Conservation (phyloP, 2,113 vertebrate species). For the Sinocyclocheilus anshuiensis region DNA sequence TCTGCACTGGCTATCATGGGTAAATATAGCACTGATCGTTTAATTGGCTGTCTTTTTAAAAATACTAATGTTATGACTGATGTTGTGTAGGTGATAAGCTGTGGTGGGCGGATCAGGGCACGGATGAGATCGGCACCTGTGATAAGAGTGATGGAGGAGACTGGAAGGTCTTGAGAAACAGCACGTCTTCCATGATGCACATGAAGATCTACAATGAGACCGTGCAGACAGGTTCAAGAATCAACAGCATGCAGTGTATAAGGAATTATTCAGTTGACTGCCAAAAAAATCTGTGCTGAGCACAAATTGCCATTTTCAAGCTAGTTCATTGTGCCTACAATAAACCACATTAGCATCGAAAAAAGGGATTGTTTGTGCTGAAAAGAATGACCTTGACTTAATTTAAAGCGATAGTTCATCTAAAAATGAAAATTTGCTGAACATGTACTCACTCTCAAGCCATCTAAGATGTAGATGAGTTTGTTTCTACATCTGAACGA, state of each 20-base stretch:
- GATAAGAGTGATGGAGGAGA: constrained; percentile 86
- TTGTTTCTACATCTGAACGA: no score
- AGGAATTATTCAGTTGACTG: neutral
- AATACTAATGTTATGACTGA: neutral
- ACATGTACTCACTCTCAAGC: no score
- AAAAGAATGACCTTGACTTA: no score
- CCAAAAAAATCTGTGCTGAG: neutral
- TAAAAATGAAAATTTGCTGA: no score
- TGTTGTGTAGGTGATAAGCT: constrained; percentile 83
- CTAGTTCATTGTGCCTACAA: no score
- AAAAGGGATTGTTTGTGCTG: no score
- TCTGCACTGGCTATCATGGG: constrained; percentile 96
- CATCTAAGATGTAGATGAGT: no score
- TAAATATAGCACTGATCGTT: constrained; percentile 58
- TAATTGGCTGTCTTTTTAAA: neutral
- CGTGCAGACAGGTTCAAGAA: constrained; percentile 80
- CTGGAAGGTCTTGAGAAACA: constrained; percentile 85
- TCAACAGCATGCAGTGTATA: constrained; percentile 37
- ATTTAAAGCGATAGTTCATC: no score
- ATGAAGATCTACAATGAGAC: constrained; percentile 97
- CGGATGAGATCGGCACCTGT: constrained; percentile 93
- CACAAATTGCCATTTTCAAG: no score
- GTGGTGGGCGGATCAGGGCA: constrained; percentile 97
- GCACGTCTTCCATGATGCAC: constrained; percentile 95
- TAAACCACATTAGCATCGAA: no score